These are phyloP conservation scores for Proterorhinus semilunaris DNA, from an alignment of 2,113 vertebrate genomes.

Conservation along the genomic window DNA sequence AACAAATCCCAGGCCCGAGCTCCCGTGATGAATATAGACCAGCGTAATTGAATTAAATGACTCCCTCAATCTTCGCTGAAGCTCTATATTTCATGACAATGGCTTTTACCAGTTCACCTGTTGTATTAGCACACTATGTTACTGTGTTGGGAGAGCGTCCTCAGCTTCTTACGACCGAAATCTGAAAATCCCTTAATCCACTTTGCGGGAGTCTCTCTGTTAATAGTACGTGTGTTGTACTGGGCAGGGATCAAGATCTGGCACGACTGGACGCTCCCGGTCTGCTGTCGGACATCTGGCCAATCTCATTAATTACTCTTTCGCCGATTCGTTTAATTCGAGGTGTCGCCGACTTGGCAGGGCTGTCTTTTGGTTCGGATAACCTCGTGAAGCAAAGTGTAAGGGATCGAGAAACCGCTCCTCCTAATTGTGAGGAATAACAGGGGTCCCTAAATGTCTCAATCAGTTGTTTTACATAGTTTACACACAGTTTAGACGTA, in stretches of 20 bases:
- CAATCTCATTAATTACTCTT: slow-evolving; percentile 53
- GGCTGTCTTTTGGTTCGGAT: slow-evolving; percentile 11
- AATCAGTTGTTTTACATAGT: too few species aligned
- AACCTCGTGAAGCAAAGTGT: neutral
- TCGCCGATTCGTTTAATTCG: slow-evolving; percentile 55
- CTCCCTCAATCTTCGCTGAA: neutral
- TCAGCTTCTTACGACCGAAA: slow-evolving; percentile 64
- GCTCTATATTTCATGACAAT: neutral
- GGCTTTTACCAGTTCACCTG: slow-evolving; percentile 24
- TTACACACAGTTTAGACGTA: too few species aligned
- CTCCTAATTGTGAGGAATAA: neutral
- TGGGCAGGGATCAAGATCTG: slow-evolving; percentile 43
- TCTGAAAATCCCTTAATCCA: slow-evolving; percentile 75
- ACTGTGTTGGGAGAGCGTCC: slow-evolving; percentile 35
- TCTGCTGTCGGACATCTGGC: slow-evolving; percentile 13
- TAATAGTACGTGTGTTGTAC: slow-evolving; percentile 62
- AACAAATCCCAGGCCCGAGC: too few species aligned
- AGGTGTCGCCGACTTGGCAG: slow-evolving; percentile 27
- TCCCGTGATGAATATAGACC: neutral
- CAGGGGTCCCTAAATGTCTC: too few species aligned
- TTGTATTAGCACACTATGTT: slow-evolving; percentile 18
- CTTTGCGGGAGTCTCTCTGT: slow-evolving; percentile 50
- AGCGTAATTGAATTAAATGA: neutral
- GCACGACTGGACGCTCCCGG: slow-evolving; percentile 15
- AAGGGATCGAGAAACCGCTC: slow-evolving; percentile 8